Evolutionary conservation across 2,888 invertebrate genomes (phyloP), one percentile per base, ranked within the genome.

Genomic region (Limnephilus rhombicus): DNA sequence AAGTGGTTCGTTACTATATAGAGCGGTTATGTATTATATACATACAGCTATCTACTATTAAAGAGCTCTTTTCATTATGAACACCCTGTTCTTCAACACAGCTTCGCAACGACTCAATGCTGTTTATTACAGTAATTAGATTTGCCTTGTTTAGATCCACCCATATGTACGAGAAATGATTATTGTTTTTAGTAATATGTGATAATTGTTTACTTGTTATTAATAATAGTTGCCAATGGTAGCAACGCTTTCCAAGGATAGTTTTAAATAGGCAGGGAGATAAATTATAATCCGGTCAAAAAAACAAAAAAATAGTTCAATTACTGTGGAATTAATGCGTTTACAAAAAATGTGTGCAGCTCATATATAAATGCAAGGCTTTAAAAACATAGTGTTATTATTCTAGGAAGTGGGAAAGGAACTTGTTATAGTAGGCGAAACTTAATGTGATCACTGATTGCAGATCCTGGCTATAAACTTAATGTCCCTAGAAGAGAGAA

Each of bases 61-160:
- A 11, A 49, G 53, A 24, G 53, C 18, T 18, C 7, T 24, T 18
- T 68, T 4, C 53, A 68, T 68, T 83, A 24, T n/a, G n/a, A 86
- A 86, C 29, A 29, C 86, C 86, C 86, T 37, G 86, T 49, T 15
- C n/a, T n/a, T 45, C 18, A 13, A 86, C 2, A 45, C 15, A 41
- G 45, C 41, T 29, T 45, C 15, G 83, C 49, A 90, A 90, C 90
- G 82, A 45, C 83, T 82, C 90, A 90, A 49, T 90, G 83, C 83
- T 82, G 90, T 90, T 83, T 81, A 90, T 90, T 49, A 90, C 49
- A 49, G 90, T 90, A 90, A 90, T 90, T 90, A 90, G 83, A 85
- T 90, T 90, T 90, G 49, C 90, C 90, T 90, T 90, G 90, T 90
- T 90, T 85, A 90, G 90, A 90, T 90, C 90, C 90, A 83, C 81